phyloP scores from a whole-genome alignment of 92 coral and sea anemone species.

The Pocillopora meandrina region DNA sequence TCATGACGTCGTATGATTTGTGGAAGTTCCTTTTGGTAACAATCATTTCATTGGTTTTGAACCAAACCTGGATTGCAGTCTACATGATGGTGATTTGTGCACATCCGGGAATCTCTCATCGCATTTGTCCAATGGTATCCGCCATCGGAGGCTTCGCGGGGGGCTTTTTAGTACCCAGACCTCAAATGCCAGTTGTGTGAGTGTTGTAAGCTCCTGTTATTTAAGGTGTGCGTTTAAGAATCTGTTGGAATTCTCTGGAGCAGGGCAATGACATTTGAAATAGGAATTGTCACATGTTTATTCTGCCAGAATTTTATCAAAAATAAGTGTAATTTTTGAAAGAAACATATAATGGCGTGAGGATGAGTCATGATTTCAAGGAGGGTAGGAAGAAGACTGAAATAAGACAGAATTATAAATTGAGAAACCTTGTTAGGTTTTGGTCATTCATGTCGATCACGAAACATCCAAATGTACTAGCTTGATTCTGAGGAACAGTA shows the following conservation, averaged over 20 bases:
- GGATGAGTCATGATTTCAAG: no score
- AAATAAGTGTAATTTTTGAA: no score
- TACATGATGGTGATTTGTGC: conserved; percentile 75
- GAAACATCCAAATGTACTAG: background rate
- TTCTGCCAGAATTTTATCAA: no score
- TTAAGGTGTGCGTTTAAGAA: background rate
- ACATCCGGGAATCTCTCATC: conserved; percentile 62
- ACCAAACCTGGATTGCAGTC: conserved; percentile 72
- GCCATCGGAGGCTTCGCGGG: conserved; percentile 77
- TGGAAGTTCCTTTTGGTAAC: conserved; percentile 55
- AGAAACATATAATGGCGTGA: no score
- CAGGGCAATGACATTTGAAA: no score
- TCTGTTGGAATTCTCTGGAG: background rate
- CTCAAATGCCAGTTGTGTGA: conserved; percentile 69
- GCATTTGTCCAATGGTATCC: conserved; percentile 73
- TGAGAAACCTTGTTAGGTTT: no score
- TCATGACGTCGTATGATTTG: conserved; percentile 51
- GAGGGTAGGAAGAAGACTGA: no score
- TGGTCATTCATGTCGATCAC: background rate
- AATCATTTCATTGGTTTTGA: conserved; percentile 61
- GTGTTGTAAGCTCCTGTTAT: conserved; percentile 9
- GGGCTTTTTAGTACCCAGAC: conserved; percentile 69
- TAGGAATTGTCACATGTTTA: no score
- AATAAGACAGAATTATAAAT: no score
- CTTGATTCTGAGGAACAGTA: background rate